phyloP scores from a whole-genome alignment of 2,113 vertebrate genomes.

The Heteronetta atricapilla region DNA sequence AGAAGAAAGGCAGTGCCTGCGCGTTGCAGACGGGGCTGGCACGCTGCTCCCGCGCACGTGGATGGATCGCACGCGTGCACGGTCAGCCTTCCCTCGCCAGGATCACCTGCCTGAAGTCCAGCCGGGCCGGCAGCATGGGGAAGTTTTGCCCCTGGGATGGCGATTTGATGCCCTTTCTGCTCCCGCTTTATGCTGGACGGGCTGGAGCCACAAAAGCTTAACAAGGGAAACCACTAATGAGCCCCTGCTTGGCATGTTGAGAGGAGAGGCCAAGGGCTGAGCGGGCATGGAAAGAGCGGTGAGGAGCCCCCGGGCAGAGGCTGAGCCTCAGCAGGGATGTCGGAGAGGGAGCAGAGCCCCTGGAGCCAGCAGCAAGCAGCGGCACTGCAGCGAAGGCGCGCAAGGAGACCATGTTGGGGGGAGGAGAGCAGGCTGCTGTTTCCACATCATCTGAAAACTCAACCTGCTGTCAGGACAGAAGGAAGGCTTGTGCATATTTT shows the following conservation, averaged over 20 bases:
- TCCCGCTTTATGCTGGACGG: conserved; percentile 1
- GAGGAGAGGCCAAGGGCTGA: conserved; percentile 55
- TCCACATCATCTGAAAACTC: conserved; percentile 64
- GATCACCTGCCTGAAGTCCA: conserved; percentile 49
- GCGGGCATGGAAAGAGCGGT: conserved; percentile 23
- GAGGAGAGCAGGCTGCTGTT: conserved; percentile 64
- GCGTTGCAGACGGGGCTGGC: accelerated
- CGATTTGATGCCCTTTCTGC: conserved; percentile 36
- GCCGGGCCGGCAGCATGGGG: not conserved
- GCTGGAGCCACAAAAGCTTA: conserved; percentile 53
- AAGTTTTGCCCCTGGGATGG: not conserved
- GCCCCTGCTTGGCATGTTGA: conserved; percentile 51
- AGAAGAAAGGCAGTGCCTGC: not conserved
- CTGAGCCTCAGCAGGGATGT: not conserved
- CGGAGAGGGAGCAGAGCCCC: conserved; percentile 12
- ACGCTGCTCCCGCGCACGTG: not conserved
- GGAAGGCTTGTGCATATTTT: conserved; percentile 63
- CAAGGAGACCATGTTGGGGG: conserved; percentile 54
- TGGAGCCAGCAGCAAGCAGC: not conserved
- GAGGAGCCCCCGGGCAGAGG: not conserved
- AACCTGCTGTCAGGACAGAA: conserved; percentile 67
- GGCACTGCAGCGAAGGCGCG: not conserved
- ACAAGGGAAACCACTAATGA: conserved; percentile 56
- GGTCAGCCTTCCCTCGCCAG: not conserved
- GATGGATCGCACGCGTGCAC: accelerated